phyloP scores from a whole-genome alignment of 2,888 invertebrate species.

The Stenoptilia bipunctidactyla region DNA sequence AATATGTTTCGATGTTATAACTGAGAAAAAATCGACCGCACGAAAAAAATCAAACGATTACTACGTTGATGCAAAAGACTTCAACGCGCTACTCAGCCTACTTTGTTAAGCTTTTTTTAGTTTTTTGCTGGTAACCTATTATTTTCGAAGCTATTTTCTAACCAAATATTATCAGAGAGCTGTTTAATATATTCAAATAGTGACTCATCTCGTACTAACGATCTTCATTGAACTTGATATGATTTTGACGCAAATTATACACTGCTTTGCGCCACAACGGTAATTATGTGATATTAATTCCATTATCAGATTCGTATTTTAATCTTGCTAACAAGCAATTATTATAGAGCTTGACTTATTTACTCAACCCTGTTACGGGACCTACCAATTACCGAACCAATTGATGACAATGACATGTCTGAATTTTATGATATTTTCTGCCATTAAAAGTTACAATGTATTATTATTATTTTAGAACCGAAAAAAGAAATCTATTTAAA shows the following conservation, averaged over 20 bases:
- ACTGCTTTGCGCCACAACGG: conserved; percentile 48
- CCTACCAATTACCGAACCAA: no score
- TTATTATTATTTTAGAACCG: no score
- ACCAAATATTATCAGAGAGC: conserved; percentile 62
- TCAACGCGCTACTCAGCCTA: conserved; percentile 41
- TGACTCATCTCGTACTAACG: conserved; percentile 25
- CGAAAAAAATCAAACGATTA: conserved; percentile 23
- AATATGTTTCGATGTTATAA: conserved; percentile 40
- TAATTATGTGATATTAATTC: conserved; percentile 63
- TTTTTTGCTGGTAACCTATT: conserved; percentile 46
- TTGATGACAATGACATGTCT: no score
- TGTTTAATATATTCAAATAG: conserved; percentile 26
- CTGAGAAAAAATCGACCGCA: conserved; percentile 33
- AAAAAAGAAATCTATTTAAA: no score
- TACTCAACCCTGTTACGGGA: conserved; percentile 18
- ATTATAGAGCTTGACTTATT: conserved; percentile 44
- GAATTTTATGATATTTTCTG: no score
- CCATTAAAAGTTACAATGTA: no score
- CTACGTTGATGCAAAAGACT: conserved; percentile 43
- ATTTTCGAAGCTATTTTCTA: conserved; percentile 51
- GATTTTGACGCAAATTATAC: conserved; percentile 66
- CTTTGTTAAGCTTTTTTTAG: conserved; percentile 44
- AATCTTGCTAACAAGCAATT: conserved; percentile 50
- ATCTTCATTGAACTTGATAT: conserved; percentile 56
- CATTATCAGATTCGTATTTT: conserved; percentile 61